A percentile compares a stretch with the other conserved stretches of the same genome.
These are phyloP conservation scores for Chionoecetes opilio DNA, from an alignment of 1,140 invertebrate genomes.

Conservation along the genomic window DNA sequence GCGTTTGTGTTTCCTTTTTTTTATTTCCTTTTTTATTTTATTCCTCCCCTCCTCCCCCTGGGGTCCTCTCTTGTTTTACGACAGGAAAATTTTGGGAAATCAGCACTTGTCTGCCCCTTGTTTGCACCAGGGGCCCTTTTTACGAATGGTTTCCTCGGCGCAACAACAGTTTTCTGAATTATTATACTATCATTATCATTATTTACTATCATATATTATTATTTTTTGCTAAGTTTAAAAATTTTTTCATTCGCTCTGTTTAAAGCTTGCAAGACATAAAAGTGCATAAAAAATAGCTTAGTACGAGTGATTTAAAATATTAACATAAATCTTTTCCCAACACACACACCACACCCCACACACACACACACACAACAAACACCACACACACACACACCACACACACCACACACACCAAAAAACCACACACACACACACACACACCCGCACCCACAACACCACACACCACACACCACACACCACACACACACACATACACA, in stretches of 20 bases:
- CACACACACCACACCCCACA: too few species aligned
- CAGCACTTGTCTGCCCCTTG: conserved; percentile 6
- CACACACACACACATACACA: background rate
- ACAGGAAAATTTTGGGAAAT: background rate
- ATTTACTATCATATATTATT: background rate
- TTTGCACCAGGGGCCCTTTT: background rate
- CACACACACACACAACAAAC: too few species aligned
- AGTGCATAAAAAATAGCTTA: background rate
- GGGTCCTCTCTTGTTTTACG: background rate
- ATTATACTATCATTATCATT: background rate
- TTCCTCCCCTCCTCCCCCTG: background rate
- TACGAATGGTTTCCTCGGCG: background rate
- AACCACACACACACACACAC: too few species aligned
- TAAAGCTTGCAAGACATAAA: background rate
- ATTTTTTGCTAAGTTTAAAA: background rate
- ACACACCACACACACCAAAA: too few species aligned
- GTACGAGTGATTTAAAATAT: background rate
- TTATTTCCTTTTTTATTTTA: too few species aligned
- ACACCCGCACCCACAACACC: too few species aligned
- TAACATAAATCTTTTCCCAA: background rate
- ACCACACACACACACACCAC: too few species aligned
- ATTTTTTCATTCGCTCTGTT: background rate
- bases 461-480: too few species aligned
- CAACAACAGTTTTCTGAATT: background rate
- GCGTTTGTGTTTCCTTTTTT: too few species aligned